Conservation (phyloP, 2,113 vertebrate genomes). For the Anhinga anhinga region DNA sequence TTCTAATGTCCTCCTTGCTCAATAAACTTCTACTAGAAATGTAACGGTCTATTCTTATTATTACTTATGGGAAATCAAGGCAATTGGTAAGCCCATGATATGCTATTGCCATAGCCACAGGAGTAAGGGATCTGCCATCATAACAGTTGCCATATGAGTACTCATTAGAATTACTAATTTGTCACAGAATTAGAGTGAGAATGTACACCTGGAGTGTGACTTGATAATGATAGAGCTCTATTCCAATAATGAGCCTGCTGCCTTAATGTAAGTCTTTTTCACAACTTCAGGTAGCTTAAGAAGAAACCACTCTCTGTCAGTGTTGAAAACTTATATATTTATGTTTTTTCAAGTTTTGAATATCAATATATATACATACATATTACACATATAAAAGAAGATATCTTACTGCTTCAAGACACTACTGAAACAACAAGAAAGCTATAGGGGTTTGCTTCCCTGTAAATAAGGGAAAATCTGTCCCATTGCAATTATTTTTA, state of each 20-base stretch:
- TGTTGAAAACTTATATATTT: neutral
- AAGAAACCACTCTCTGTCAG: neutral
- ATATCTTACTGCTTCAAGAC: neutral
- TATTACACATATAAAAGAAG: neutral
- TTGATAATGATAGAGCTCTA: neutral
- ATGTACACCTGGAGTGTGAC: conserved; percentile 16
- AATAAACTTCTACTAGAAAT: conserved; percentile 28
- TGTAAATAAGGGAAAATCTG: neutral
- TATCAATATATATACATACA: neutral
- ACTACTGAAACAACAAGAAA: neutral
- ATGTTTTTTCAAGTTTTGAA: neutral
- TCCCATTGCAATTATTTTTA: neutral
- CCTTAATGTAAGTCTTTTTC: neutral
- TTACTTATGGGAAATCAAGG: conserved; percentile 13
- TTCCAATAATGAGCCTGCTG: neutral
- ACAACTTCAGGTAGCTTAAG: neutral
- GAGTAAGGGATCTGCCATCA: neutral
- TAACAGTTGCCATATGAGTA: neutral
- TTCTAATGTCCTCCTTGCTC: conserved; percentile 28
- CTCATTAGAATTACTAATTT: conserved; percentile 4
- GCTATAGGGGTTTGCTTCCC: neutral
- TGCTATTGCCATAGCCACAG: neutral
- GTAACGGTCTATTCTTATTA: neutral
- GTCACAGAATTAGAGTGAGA: neutral
- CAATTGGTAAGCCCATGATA: neutral